phyloP scores from a whole-genome alignment of 1,140 invertebrate genomes.

The Lethrus apterus region DNA sequence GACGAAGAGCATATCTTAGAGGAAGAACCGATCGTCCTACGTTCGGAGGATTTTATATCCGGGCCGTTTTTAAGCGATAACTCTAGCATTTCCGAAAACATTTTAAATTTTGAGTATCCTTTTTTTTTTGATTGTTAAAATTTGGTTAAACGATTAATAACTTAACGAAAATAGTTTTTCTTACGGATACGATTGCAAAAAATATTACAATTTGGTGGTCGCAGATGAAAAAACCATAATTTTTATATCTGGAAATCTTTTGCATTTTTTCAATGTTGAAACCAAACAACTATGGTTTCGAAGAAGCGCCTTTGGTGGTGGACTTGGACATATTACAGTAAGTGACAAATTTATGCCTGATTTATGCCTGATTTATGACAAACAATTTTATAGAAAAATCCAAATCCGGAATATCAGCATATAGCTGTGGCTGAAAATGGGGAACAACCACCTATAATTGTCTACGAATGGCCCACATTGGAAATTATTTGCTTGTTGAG shows the following conservation, averaged over 20 bases:
- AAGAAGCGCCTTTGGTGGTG: conserved; percentile 62
- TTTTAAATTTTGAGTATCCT: conserved; percentile 40
- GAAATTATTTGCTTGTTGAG: conserved; percentile 62
- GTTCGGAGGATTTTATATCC: conserved; percentile 35
- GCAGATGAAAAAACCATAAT: conserved; percentile 64
- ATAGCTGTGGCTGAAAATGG: conserved; percentile 82
- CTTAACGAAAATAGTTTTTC: conserved; percentile 54
- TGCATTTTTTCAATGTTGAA: conserved; percentile 66
- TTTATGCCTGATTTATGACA: too few species aligned
- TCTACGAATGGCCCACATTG: conserved; percentile 76
- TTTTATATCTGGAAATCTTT: conserved; percentile 72
- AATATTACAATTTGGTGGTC: conserved; percentile 69
- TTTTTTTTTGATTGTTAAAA: conserved; percentile 11
- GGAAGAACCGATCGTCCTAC: conserved; percentile 26
- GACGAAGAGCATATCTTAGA: conserved; percentile 24
- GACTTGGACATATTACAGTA: conserved; percentile 74
- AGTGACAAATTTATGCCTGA: conserved; percentile 28
- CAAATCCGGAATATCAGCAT: conserved; percentile 51
- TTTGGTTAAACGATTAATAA: not conserved
- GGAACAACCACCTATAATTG: conserved; percentile 68
- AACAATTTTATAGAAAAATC: conserved; percentile 57
- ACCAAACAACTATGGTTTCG: conserved; percentile 59
- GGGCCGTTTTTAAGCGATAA: conserved; percentile 29
- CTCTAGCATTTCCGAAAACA: conserved; percentile 32
- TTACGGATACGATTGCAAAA: conserved; percentile 79